These are phyloP conservation scores for Anthoscopus minutus DNA, from an alignment of 2,113 vertebrate genomes.

Conservation along the genomic window DNA sequence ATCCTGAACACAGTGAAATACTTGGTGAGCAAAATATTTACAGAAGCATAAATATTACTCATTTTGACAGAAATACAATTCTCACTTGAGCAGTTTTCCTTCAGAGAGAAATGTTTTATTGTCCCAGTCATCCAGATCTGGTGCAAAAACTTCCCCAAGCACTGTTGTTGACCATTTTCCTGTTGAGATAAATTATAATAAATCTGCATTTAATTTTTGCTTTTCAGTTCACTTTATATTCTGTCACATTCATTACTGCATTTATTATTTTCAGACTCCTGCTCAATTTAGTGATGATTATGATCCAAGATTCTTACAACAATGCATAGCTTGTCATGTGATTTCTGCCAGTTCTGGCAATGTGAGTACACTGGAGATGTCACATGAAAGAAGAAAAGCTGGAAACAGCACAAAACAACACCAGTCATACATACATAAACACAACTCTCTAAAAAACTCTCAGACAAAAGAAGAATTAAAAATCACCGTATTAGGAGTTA, in stretches of 20 bases:
- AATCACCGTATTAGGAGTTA: not conserved
- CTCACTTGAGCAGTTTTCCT: slow-evolving; percentile 83
- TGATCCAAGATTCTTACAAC: not conserved
- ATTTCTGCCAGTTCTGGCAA: not conserved
- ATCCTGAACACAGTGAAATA: not conserved
- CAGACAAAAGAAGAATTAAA: not conserved
- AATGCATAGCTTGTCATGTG: not conserved
- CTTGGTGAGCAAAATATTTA: slow-evolving; percentile 23
- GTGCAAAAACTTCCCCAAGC: slow-evolving; percentile 83
- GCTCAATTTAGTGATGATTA: not conserved
- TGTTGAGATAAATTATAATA: slow-evolving; percentile 67
- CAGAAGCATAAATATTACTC: slow-evolving; percentile 40
- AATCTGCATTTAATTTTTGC: slow-evolving; percentile 59
- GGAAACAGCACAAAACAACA: not conserved
- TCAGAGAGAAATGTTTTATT: slow-evolving; percentile 88
- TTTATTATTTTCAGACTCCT: slow-evolving; percentile 37
- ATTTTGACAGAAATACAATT: slow-evolving; percentile 50
- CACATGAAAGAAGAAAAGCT: not conserved
- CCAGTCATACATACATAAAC: not conserved
- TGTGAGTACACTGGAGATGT: not conserved
- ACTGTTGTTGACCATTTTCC: slow-evolving; percentile 79
- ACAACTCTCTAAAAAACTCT: not conserved
- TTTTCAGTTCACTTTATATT: slow-evolving; percentile 13
- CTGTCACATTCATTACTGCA: not conserved
- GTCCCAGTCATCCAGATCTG: slow-evolving; percentile 89